Percentiles rank a stretch among this genome's conserved stretches.
Conservation (phyloP, 1,140 invertebrate species). For the Octopus bimaculoides region DNA sequence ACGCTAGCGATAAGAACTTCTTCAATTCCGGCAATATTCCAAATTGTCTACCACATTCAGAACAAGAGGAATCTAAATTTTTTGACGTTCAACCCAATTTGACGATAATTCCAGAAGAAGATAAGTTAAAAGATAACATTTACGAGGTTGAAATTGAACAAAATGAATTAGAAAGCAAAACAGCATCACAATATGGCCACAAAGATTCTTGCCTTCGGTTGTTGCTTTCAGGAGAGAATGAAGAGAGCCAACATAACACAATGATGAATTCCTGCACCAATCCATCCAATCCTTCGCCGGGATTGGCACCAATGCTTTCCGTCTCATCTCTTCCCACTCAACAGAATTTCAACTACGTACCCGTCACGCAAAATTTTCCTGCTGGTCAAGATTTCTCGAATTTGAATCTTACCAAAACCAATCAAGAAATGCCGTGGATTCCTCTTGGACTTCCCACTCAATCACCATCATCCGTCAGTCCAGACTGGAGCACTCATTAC, state of each 20-base stretch:
- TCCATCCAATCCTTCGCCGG: not conserved
- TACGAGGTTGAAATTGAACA: too few species aligned
- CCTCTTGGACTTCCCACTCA: not conserved
- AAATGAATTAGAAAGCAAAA: too few species aligned
- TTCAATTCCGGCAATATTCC: too few species aligned
- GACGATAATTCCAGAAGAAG: too few species aligned
- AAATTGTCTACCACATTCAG: too few species aligned
- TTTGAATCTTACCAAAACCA: not conserved
- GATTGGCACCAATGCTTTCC: not conserved
- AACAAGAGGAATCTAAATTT: too few species aligned
- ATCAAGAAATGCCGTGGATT: not conserved
- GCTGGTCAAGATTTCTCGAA: not conserved
- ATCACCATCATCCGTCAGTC: not conserved
- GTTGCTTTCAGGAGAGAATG: not conserved
- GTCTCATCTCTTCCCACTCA: not conserved
- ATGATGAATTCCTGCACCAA: not conserved
- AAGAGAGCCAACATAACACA: not conserved
- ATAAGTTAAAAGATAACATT: too few species aligned
- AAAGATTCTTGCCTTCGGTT: not conserved
- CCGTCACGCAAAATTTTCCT: not conserved
- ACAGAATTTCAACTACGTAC: not conserved
- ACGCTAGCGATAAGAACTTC: too few species aligned
- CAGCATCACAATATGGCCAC: not conserved
- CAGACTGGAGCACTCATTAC: not conserved
- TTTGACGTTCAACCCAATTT: too few species aligned